Evolutionary conservation across 2,888 invertebrate genomes (phyloP).

Genomic region (Hemithea aestivaria): DNA sequence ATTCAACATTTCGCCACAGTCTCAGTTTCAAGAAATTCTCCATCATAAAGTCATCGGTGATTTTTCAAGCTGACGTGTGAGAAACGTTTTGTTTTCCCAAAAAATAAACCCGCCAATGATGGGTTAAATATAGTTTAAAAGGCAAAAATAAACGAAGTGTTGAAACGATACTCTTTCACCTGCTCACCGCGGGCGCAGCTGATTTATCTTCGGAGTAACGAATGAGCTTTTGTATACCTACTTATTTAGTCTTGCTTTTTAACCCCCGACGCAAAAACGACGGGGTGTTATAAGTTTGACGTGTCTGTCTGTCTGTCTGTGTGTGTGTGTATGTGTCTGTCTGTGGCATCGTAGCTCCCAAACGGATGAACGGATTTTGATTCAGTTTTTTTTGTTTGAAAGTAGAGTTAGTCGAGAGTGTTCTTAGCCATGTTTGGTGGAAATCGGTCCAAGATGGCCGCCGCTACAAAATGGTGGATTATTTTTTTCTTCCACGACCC

Average conservation of each 20-base stretch:
- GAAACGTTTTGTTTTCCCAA: constrained; percentile 67
- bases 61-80: constrained; percentile 63
- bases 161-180: constrained; percentile 62
- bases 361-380: too few species aligned
- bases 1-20: constrained; percentile 30
- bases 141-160: constrained; percentile 57
- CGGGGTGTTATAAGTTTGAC: too few species aligned
- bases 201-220: constrained; percentile 40
- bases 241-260: neutral
- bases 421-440: too few species aligned
- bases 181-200: constrained; percentile 36
- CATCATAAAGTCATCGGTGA: constrained; percentile 72
- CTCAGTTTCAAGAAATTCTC: constrained; percentile 71
- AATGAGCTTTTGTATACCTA: constrained; percentile 24
- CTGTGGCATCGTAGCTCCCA: too few species aligned
- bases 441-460: too few species aligned
- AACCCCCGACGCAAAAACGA: too few species aligned
- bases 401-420: too few species aligned
- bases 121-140: constrained; percentile 56
- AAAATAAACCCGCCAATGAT: constrained; percentile 52
- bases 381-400: too few species aligned
- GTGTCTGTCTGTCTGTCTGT: too few species aligned
- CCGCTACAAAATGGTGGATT: too few species aligned
- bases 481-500: too few species aligned
- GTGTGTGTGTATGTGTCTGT: too few species aligned